These are phyloP conservation scores for Hippocampus zosterae DNA, from an alignment of 2,113 vertebrate species.

Conservation along the genomic window DNA sequence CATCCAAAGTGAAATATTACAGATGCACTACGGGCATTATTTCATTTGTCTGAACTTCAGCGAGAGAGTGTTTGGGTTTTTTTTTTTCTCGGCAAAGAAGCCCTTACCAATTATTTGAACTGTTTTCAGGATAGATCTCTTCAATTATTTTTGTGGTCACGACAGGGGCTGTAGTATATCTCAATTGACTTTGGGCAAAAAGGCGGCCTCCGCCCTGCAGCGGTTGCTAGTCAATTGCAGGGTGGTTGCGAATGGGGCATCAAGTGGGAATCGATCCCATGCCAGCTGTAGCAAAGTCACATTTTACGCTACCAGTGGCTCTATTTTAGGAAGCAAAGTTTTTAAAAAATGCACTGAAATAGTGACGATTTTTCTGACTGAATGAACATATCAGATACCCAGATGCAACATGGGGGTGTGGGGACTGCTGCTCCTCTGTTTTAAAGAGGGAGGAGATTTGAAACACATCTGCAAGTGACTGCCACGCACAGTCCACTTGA, in stretches of 20 bases:
- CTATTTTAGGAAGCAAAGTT: background rate
- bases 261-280: background rate
- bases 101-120: background rate
- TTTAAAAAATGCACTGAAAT: background rate
- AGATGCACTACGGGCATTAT: conserved; percentile 40
- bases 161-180: background rate
- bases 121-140: background rate
- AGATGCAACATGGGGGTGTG: conserved; percentile 13
- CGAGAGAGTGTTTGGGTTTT: background rate
- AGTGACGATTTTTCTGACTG: too few species aligned
- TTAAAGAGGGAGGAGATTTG: conserved; percentile 33
- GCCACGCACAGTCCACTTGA: conserved; percentile 56
- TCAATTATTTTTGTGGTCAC: background rate
- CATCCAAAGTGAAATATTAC: conserved; percentile 42
- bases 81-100: background rate
- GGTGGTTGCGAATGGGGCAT: background rate
- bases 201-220: background rate
- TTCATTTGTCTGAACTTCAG: conserved; percentile 1
- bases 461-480: conserved; percentile 34
- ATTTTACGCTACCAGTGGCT: background rate
- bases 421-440: conserved; percentile 60
- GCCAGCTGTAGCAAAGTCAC: background rate
- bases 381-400: background rate
- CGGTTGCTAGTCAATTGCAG: background rate
- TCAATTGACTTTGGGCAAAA: background rate